phyloP scores from a whole-genome alignment of 2,888 invertebrate species.

The Drosophila lacicola region DNA sequence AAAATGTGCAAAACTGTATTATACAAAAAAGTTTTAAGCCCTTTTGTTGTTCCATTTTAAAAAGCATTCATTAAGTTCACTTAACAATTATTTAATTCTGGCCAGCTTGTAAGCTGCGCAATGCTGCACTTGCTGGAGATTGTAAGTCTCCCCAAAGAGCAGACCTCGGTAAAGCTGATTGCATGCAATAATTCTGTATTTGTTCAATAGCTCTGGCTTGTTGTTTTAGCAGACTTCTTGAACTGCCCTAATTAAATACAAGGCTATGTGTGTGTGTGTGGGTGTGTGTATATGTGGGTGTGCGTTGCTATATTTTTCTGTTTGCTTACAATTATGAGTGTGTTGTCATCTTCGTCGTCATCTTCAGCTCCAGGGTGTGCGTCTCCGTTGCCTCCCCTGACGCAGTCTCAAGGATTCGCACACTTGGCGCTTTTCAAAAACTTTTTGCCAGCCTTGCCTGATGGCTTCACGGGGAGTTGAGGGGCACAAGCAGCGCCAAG shows the following conservation, averaged over 20 bases:
- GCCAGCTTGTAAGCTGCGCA: too few species aligned
- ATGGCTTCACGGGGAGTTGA: slow-evolving; percentile 6
- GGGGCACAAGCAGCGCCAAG: slow-evolving; percentile 22
- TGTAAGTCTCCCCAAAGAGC: too few species aligned
- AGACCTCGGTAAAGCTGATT: too few species aligned
- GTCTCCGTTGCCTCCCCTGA: slow-evolving; percentile 2
- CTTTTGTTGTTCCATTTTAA: neutral
- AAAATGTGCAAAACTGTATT: neutral
- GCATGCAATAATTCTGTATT: neutral
- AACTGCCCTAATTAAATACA: slow-evolving; percentile 24
- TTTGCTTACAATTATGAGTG: slow-evolving; percentile 80
- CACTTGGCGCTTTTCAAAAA: slow-evolving; percentile 67
- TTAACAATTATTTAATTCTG: neutral
- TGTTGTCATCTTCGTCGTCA: slow-evolving; percentile 69
- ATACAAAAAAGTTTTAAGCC: neutral
- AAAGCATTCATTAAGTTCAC: neutral
- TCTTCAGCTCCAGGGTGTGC: slow-evolving; percentile 8
- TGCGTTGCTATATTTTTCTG: slow-evolving; percentile 55
- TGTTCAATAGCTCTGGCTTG: neutral
- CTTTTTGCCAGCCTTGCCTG: slow-evolving; percentile 52
- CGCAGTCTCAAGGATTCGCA: slow-evolving; percentile 73
- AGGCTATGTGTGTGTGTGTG: neutral
- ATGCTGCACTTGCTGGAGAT: too few species aligned
- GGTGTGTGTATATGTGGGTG: slow-evolving; percentile 3
- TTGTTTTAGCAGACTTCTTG: neutral